These are phyloP conservation scores for Schizotus pectinicornis DNA, from an alignment of 2,888 invertebrate species.

Conservation along the genomic window DNA sequence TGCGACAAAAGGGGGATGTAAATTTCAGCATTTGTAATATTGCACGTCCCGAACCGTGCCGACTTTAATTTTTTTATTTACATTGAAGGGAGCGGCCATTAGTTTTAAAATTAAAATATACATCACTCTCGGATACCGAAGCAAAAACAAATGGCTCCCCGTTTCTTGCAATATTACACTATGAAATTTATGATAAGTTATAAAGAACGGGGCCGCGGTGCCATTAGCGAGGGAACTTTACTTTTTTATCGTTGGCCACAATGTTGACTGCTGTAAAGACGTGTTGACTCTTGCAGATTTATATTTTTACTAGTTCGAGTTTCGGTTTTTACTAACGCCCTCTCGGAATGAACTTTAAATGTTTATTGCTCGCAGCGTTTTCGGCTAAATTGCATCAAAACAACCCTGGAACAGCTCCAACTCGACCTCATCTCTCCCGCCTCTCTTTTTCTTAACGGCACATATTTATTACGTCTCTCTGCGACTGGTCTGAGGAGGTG, in stretches of 20 bases:
- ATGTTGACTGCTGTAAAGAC: constrained; percentile 51
- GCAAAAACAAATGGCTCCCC: constrained; percentile 55
- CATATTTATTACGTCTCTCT: no score
- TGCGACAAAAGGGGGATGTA: constrained; percentile 40
- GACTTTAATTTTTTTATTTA: constrained; percentile 54
- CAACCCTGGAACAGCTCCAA: constrained; percentile 22
- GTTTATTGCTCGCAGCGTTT: constrained; percentile 23
- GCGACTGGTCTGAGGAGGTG: no score
- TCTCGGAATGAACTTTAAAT: constrained; percentile 27
- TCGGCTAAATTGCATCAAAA: constrained; percentile 28
- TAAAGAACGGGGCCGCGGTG: constrained; percentile 54
- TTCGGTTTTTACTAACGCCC: constrained; percentile 31
- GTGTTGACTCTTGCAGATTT: constrained; percentile 51
- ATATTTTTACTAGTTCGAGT: constrained; percentile 38
- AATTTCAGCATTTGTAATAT: constrained; percentile 48
- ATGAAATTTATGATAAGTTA: constrained; percentile 56
- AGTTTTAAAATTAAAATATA: constrained; percentile 59
- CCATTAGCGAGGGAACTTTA: constrained; percentile 55
- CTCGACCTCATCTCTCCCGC: not conserved
- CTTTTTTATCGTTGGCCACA: constrained; percentile 52
- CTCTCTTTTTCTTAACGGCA: no score
- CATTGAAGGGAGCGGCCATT: constrained; percentile 55
- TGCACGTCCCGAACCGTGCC: constrained; percentile 40
- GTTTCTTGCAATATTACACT: constrained; percentile 56
- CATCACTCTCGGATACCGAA: constrained; percentile 55